These are phyloP conservation scores for Clinocottus analis DNA, from an alignment of 2,113 vertebrate species.

Conservation along the genomic window DNA sequence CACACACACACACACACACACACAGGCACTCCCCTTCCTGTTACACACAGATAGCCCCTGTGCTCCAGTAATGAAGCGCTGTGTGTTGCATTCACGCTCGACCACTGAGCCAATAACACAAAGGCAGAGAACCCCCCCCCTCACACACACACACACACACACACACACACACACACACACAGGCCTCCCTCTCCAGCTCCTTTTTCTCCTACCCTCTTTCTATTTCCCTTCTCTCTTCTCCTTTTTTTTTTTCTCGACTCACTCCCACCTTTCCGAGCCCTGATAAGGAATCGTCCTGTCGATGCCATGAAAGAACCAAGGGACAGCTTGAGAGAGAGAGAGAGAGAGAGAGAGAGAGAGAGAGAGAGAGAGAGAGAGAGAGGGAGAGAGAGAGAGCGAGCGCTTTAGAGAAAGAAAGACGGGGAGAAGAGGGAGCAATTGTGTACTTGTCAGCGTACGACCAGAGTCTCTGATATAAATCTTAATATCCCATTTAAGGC, in stretches of 20 bases:
- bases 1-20: constrained; percentile 37
- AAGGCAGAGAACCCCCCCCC: constrained; percentile 44
- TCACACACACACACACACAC: no score
- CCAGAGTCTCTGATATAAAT: constrained; percentile 79
- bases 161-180: no score
- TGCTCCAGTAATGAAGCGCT: constrained; percentile 70
- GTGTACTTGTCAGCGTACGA: constrained; percentile 72
- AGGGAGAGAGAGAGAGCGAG: constrained; percentile 50
- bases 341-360: not conserved
- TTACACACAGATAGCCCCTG: constrained; percentile 68
- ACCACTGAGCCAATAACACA: constrained; percentile 72
- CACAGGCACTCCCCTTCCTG: constrained; percentile 37
- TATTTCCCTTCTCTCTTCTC: constrained; percentile 21
- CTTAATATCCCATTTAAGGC: constrained; percentile 83
- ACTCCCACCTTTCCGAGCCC: constrained; percentile 36
- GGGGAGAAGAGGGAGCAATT: constrained; percentile 67
- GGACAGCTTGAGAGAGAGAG: constrained; percentile 54
- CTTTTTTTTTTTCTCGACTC: constrained; percentile 18
- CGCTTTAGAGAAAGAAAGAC: constrained; percentile 61
- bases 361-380: constrained; percentile 25
- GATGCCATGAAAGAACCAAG: constrained; percentile 26
- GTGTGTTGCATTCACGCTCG: constrained; percentile 71
- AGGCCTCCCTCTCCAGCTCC: not conserved
- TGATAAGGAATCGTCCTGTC: constrained; percentile 65
- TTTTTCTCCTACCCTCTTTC: not conserved